Conservation (phyloP, 1,140 invertebrate genomes). For the Neoseiulus cucumeris region DNA sequence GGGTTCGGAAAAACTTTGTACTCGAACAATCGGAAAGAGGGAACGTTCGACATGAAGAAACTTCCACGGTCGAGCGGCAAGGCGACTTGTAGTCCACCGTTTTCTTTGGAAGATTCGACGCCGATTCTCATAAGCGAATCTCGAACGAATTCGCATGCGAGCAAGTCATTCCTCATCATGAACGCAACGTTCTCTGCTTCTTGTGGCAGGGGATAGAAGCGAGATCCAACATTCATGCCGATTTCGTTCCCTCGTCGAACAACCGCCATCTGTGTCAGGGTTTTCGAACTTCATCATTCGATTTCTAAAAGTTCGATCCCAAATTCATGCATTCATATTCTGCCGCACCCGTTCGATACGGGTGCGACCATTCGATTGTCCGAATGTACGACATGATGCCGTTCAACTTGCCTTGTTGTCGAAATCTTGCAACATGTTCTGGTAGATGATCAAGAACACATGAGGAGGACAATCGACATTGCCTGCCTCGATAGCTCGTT, state of each 20-base stretch:
- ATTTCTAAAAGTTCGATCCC: too few relatives aligned
- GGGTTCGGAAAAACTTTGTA: not conserved
- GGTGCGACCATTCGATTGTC: too few relatives aligned
- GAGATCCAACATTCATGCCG: not conserved
- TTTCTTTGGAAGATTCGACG: not conserved
- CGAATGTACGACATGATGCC: too few relatives aligned
- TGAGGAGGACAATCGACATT: conserved; percentile 1
- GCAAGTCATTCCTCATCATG: not conserved
- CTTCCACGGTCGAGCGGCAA: not conserved
- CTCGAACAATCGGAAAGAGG: not conserved
- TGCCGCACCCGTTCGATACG: too few relatives aligned
- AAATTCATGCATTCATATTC: too few relatives aligned
- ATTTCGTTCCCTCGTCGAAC: not conserved
- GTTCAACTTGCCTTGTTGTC: not conserved
- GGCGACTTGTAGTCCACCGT: not conserved
- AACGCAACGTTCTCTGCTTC: not conserved
- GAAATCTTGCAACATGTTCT: not conserved
- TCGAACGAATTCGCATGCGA: not conserved
- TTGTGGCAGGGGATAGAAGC: not conserved
- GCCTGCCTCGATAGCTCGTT: too few relatives aligned
- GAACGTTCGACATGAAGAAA: not conserved
- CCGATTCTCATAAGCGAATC: not conserved
- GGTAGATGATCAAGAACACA: not conserved
- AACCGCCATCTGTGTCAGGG: not conserved
- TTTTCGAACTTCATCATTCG: too few relatives aligned